phyloP scores from a whole-genome alignment of 2,113 vertebrate species.

The Paratilapia polleni region DNA sequence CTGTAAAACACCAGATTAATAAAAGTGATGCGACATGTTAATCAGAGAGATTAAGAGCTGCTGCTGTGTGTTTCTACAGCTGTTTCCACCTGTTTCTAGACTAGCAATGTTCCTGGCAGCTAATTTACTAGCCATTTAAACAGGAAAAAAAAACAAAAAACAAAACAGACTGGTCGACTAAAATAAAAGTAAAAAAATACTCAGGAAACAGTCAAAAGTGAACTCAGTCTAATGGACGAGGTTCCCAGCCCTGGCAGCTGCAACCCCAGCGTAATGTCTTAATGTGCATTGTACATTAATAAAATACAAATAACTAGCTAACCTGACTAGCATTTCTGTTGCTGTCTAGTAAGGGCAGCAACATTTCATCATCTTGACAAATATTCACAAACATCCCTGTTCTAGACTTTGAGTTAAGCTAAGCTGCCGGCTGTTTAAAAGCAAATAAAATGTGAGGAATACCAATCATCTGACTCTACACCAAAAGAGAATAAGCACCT shows the following conservation, averaged over 20 bases:
- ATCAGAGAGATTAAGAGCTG: too few relatives aligned
- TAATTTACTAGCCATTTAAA: not conserved
- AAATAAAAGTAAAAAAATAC: not conserved
- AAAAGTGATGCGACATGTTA: not conserved
- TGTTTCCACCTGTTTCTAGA: too few relatives aligned
- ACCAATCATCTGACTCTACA: not conserved
- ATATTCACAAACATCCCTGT: not conserved
- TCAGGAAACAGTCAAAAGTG: not conserved
- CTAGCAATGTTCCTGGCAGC: not conserved
- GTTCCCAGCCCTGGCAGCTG: not conserved
- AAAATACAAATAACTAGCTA: not conserved
- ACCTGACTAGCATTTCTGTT: not conserved
- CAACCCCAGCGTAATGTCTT: not conserved
- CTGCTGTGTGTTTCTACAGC: too few relatives aligned
- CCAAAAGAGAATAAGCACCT: not conserved
- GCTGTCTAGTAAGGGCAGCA: not conserved
- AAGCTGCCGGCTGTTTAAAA: not conserved
- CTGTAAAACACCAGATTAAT: not conserved
- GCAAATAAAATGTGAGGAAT: not conserved
- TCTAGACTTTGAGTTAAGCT: not conserved
- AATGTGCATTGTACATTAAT: not conserved
- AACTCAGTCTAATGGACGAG: not conserved
- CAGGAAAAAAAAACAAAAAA: slow-evolving; percentile 6
- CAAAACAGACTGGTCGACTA: not conserved
- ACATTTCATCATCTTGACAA: not conserved